Base-by-base conservation (phyloP, 2,113 vertebrate genomes). In the Bos indicus region DNA sequence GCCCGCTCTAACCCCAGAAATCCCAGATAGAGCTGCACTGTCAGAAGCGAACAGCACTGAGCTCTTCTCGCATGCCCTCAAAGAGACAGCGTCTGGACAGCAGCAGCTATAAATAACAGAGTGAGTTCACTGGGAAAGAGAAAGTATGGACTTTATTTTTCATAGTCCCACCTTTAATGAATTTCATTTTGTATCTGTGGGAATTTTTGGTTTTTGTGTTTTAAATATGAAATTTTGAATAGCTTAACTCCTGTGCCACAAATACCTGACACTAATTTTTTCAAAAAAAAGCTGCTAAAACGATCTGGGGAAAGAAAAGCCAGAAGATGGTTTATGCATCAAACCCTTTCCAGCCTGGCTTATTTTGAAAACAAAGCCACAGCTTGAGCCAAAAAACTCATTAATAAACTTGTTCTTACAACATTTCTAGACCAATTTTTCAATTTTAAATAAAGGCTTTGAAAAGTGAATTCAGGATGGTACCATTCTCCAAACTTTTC, bases 331-430 rank as follows among this genome's bases (percentile, higher is more conserved):
- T 87, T 78, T 36, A 48, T 64, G 19, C 16, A 59, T 80, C 64
- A 60, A n/a, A 16, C 54, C 67, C 77, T n/a, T 62, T 81, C 25
- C 67, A 40, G 14, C 19, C 64, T 17, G 3, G 36, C 36, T 93
- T 95, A 48, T 78, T 96, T 94, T 93, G 95, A 96, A 40, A 95
- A 90, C 57, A 94, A 60, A 84, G 23, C 74, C 52, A 33, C 25
- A 57, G 74, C 43, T 26, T 52, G 40, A 91, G 64, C 19, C 54
- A 78, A 94, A 60, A 85, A 96, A 62, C 14, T 57, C 78, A 85
- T 94, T 57, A 88, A 81, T 92, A 96, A 96, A 77, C 19, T n/a
- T 85, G 40, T 91, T 96, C 82, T 95, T 62, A 87, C 12, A 52
- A 59, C 78, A 26, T 95, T 88, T 84, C 81, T 77, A 81, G 40